Base-by-base conservation (phyloP, 1,140 invertebrate species). In the Tigriopus japonicus region DNA sequence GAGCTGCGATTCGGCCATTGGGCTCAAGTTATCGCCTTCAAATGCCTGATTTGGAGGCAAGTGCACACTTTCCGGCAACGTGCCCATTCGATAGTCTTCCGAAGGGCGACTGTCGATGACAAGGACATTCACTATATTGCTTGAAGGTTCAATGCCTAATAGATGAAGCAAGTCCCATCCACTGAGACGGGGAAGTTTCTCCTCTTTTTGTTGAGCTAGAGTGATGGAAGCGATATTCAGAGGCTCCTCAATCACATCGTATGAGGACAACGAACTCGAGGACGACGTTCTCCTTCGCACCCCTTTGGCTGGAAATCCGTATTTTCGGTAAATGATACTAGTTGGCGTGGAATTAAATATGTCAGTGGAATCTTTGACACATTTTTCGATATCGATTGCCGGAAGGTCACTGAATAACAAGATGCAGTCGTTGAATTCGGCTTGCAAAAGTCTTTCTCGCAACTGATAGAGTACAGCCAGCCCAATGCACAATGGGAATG, bases 371-470 rank as follows among this genome's bases (percentile, higher is more conserved):
- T 69, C 79, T 78, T 78, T n/a, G 14, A 61, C 59, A 41, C 43
- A 54, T 21, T 54, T 19, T 17, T 61, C 59, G 12, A 61, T 61
- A 42, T 61, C 59, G n/a, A 61, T 51, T n/a, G 59, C 43, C 7
- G 93, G 94, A 69, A 98, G 78, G 75, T 97, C 92, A 42, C 92
- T 96, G 73, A 97, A 98, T 12, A 97, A 74, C 42, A 97, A 73
- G 65, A 98, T 97, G 68, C 93, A 97, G 68, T 98, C 94, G 69
- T 98, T 97, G 70, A 97, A 97, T 1, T 90, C 90, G 21, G 86
- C 93, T 7, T 79, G 79, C 0, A 97, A 73, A 12, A 97, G 72
- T 1, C 85, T 83, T 66, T 84, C 83, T 64, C 87, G 73, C 21
- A 97, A 71, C 70, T 98, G 92, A 52, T 84, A 80, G 21, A 98